Conservation (phyloP, 2,888 invertebrate genomes). For the Stenotaenia linearis region DNA sequence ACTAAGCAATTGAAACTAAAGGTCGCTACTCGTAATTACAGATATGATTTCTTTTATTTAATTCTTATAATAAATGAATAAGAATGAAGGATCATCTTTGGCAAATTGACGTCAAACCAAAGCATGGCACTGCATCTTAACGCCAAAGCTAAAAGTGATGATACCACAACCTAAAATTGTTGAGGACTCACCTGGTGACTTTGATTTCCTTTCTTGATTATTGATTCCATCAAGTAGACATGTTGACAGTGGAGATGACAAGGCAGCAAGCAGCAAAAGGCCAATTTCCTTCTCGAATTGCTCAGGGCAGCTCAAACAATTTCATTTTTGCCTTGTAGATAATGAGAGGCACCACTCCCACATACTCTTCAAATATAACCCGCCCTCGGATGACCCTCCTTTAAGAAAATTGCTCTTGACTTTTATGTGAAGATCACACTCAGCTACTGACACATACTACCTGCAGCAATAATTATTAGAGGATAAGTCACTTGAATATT, state of each 20-base stretch:
- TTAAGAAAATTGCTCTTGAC: constrained; percentile 9
- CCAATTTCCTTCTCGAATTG: background rate
- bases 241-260: constrained; percentile 9
- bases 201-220: background rate
- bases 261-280: background rate
- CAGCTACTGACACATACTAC: constrained; percentile 1
- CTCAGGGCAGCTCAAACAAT: background rate
- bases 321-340: background rate
- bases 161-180: background rate
- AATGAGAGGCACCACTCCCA: constrained; percentile 4
- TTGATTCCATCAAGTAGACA: background rate
- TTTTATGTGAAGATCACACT: constrained; percentile 4
- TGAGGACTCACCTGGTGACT: background rate
- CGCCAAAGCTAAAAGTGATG: too few relatives aligned
- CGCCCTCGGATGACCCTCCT: background rate
- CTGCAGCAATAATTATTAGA: background rate
- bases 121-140: background rate
- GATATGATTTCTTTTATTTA: background rate
- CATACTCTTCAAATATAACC: background rate
- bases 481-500: background rate
- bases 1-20: background rate
- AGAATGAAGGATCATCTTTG: background rate
- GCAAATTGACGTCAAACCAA: background rate
- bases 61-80: background rate
- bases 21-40: background rate